Base-by-base conservation (phyloP, 2,888 invertebrate species). In the Mongoloraphidia duomilia region DNA sequence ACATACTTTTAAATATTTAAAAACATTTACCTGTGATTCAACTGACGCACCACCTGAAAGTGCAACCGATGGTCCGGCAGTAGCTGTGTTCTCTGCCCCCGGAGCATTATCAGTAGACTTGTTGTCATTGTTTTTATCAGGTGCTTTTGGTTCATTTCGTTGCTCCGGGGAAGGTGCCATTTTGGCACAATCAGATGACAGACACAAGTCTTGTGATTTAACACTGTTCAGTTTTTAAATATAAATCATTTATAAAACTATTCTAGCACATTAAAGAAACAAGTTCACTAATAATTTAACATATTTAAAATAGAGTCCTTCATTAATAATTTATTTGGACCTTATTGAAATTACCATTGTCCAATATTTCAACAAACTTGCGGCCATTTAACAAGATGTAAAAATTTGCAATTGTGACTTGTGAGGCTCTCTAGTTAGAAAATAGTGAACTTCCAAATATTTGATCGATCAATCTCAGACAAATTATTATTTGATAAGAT, bases 121-220 rank as follows among this genome's bases (percentile, higher is more conserved):
- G 65, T 71, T 74, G 49, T 71, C 66, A 62, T 74, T 75, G 55
- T 55, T 63, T 77, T 82, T 82, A 70, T 82, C 81, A 61, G 81
- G 81, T 64, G 81, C 80, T 72, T 82, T 82, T 56, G 81, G 80
- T 74, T 81, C 79, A 72, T 76, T 79, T 72, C 80, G 80, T 72
- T 81, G 78, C 70, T 82, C 80, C 70, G 82, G 82, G 70, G 80
- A 79, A 73, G 82, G 82, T 76, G 82, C 81, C 83, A 83, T 83
- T 73, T 79, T 79, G 74, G 69, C 50, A 34, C 34, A 49, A 51
- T 48, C 44, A 34, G 33, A 46, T 49, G 39, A 39, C 46, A 49
- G 35, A 41, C 50, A 45, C 34, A 44, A 37, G 47, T 47, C 43
- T 26, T 26, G 26, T 26, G 26, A 26, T 26, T 26, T 26, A 26